phyloP scores from a whole-genome alignment of 2,888 invertebrate species.

The Xestia ashworthii region DNA sequence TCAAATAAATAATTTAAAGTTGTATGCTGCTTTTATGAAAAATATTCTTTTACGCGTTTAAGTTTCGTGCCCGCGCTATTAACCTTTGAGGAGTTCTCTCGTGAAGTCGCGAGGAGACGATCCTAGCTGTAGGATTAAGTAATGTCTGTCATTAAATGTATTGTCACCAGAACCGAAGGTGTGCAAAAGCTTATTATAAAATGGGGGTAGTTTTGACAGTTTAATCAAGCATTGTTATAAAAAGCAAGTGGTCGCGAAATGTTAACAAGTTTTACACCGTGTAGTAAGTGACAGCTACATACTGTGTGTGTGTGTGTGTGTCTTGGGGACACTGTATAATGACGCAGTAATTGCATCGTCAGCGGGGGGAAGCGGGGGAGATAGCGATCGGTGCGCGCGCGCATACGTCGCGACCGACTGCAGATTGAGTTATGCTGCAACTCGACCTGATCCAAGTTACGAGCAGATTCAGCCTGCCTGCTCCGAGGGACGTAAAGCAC shows the following conservation, averaged over 20 bases:
- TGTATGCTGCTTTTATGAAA: no score
- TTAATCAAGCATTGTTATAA: constrained; percentile 10
- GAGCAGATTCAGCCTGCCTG: constrained; percentile 15
- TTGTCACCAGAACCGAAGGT: no score
- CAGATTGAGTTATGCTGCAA: constrained; percentile 16
- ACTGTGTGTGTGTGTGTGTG: constrained; percentile 17
- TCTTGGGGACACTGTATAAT: constrained; percentile 43
- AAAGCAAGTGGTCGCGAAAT: constrained; percentile 15
- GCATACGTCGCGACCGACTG: constrained; percentile 17
- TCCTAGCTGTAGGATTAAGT: no score
- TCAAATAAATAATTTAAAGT: no score
- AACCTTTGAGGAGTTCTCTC: no score
- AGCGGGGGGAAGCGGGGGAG: constrained; percentile 22
- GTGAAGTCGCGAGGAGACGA: no score
- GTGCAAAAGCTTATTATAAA: not conserved
- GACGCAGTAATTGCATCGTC: constrained; percentile 54
- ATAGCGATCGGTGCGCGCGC: constrained; percentile 51
- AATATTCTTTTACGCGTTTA: no score
- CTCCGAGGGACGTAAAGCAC: constrained; percentile 12
- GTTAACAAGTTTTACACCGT: constrained; percentile 31
- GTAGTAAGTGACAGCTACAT: not conserved
- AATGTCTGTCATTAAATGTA: no score
- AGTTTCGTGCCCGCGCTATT: no score
- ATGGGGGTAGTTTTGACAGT: constrained; percentile 11
- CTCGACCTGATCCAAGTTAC: constrained; percentile 26